A percentile compares a stretch with the other conserved stretches of the same genome.
Evolutionary conservation across 2,797 vertebrate genomes (phyloP).

Genomic region (Myotis myotis): DNA sequence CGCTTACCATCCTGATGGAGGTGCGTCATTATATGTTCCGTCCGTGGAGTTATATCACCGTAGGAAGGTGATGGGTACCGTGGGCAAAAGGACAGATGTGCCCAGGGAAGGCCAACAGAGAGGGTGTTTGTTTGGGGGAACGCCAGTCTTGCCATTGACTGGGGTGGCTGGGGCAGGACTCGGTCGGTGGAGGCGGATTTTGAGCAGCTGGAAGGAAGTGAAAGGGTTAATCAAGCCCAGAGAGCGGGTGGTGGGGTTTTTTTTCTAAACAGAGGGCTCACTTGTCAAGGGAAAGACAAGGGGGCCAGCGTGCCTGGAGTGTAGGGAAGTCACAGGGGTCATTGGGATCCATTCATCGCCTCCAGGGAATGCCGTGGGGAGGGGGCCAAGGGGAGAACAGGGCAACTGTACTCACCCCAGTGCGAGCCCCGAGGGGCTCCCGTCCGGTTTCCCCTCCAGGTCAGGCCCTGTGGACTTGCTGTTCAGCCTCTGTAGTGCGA

Average conservation of each 20-base stretch:
- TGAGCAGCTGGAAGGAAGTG: neutral
- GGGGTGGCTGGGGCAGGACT: neutral
- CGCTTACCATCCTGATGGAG: neutral
- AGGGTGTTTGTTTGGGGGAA: neutral
- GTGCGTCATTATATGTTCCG: neutral
- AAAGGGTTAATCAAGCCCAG: constrained; percentile 41
- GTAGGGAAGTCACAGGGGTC: neutral
- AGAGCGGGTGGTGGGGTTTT: neutral
- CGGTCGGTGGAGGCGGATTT: neutral
- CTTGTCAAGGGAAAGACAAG: neutral
- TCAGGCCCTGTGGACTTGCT: neutral
- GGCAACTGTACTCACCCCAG: neutral
- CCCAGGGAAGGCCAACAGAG: neutral
- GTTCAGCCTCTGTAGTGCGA: neutral
- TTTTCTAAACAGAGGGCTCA: neutral
- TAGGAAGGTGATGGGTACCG: neutral
- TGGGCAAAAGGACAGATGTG: neutral
- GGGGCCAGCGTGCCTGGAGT: neutral
- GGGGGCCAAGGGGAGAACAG: neutral
- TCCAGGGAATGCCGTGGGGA: neutral
- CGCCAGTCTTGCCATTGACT: neutral
- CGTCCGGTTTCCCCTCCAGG: neutral
- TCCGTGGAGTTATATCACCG: neutral
- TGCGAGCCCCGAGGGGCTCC: neutral
- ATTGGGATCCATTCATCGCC: neutral